A percentile compares a stretch with the other conserved stretches of the same genome.
phyloP scores from a whole-genome alignment of 2,797 vertebrate genomes.

The Sebastes aleutianus region DNA sequence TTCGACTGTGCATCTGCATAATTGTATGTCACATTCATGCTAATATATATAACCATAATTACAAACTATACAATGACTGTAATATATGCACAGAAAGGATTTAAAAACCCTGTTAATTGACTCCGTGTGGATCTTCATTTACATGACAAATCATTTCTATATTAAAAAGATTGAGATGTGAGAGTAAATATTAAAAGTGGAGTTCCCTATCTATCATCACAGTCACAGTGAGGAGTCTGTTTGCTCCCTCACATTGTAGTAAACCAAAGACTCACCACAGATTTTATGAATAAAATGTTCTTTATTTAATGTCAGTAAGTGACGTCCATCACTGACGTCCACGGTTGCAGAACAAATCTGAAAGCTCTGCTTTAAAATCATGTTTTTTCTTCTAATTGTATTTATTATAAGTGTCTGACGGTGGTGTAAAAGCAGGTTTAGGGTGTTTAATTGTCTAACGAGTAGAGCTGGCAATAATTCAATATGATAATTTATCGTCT shows the following conservation, averaged over 20 bases:
- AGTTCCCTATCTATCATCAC: background rate
- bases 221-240: background rate
- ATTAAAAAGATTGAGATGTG: background rate
- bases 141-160: background rate
- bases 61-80: background rate
- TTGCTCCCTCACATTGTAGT: background rate
- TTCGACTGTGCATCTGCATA: background rate
- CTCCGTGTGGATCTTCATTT: constrained; percentile 2
- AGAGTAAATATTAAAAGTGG: background rate
- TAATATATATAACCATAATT: background rate
- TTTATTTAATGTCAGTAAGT: background rate
- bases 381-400: too few species aligned
- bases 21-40: background rate
- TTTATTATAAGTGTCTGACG: background rate
- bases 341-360: background rate
- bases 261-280: background rate
- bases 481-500: too few species aligned
- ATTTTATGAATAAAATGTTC: background rate
- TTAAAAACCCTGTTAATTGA: background rate
- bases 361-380: constrained; percentile 5
- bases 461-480: too few species aligned
- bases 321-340: background rate
- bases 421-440: background rate
- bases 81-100: background rate
- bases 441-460: background rate